Evolutionary conservation across 1,140 invertebrate species (phyloP).

Genomic region (Heliconius hewitsoni): DNA sequence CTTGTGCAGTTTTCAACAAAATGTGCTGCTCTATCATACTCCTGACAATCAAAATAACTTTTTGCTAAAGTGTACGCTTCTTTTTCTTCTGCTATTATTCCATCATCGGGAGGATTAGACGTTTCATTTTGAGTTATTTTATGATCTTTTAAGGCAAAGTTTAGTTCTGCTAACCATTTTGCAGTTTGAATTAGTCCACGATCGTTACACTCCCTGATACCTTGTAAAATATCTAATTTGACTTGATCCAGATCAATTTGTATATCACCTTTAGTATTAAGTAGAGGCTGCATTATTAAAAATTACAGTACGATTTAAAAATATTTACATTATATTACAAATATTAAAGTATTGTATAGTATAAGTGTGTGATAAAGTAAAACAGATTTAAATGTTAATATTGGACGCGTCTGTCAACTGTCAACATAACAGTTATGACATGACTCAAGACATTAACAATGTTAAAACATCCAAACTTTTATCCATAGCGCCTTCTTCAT

Average conservation of each 20-base stretch:
- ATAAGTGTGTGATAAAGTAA: background rate
- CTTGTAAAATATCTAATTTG: slow-evolving; percentile 85
- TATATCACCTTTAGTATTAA: slow-evolving; percentile 64
- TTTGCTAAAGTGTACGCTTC: slow-evolving; percentile 91
- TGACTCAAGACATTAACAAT: too few species aligned
- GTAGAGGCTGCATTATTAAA: slow-evolving; percentile 52
- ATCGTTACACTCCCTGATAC: slow-evolving; percentile 86
- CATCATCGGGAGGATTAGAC: slow-evolving; percentile 64
- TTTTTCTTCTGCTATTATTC: slow-evolving; percentile 82
- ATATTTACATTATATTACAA: background rate
- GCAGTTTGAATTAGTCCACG: slow-evolving; percentile 87
- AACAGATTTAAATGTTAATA: background rate
- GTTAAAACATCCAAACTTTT: too few species aligned
- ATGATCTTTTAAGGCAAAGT: slow-evolving; percentile 87
- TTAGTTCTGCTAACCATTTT: slow-evolving; percentile 93
- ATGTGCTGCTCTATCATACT: slow-evolving; percentile 94
- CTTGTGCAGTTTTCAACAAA: slow-evolving; percentile 88
- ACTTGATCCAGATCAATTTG: slow-evolving; percentile 84
- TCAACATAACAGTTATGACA: background rate
- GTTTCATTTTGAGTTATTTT: slow-evolving; percentile 77
- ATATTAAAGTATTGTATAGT: background rate
- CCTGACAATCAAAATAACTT: slow-evolving; percentile 95
- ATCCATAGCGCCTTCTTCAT: too few species aligned
- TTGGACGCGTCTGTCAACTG: background rate
- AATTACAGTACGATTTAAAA: background rate